Evolutionary conservation across 2,113 vertebrate genomes (phyloP).

Genomic region (Electrona antarctica): DNA sequence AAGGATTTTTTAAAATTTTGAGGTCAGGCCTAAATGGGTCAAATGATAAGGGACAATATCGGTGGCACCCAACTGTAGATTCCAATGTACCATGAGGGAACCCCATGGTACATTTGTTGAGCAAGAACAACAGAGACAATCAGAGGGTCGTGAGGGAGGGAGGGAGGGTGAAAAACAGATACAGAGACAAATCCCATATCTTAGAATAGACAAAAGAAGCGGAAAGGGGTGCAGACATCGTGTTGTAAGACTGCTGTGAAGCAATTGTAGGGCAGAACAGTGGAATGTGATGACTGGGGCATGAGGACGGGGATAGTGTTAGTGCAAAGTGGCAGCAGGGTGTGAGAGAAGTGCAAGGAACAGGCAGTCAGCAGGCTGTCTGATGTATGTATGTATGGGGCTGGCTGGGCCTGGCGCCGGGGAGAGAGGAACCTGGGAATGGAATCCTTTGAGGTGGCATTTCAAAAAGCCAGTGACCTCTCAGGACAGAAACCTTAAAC

Average conservation of each 20-base stretch:
- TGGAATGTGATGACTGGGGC: not conserved
- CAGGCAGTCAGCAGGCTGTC: conserved; percentile 32
- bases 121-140: conserved; percentile 1
- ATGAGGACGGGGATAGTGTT: conserved; percentile 42
- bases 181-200: not conserved
- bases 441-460: conserved; percentile 62
- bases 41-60: too few relatives aligned
- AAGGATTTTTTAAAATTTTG: too few relatives aligned
- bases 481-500: conserved; percentile 63
- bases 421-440: conserved; percentile 65
- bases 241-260: too few relatives aligned
- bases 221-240: too few relatives aligned
- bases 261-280: not conserved
- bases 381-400: conserved; percentile 58
- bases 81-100: too few relatives aligned
- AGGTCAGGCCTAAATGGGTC: too few relatives aligned
- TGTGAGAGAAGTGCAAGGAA: too few relatives aligned
- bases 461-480: conserved; percentile 60
- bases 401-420: conserved; percentile 49
- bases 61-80: too few relatives aligned
- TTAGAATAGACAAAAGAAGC: too few relatives aligned
- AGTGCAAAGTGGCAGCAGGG: conserved; percentile 24
- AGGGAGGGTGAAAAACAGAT: too few relatives aligned
- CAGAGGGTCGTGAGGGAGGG: not conserved
- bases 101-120: too few relatives aligned